Evolutionary conservation across 2,888 invertebrate species (phyloP).

Genomic region (Cetonia aurata): DNA sequence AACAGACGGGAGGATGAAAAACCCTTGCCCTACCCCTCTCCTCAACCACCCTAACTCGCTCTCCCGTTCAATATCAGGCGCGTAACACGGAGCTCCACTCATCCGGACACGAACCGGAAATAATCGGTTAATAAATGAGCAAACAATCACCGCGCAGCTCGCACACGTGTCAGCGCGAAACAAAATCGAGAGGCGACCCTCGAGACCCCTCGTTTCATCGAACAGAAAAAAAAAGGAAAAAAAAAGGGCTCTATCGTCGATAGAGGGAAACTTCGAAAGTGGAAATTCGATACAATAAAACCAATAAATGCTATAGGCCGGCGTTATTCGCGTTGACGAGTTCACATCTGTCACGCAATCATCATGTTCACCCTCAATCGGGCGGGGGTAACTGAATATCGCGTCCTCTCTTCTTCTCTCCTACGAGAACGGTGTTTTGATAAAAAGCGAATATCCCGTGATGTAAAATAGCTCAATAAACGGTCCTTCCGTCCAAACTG

Average conservation of each 20-base stretch:
- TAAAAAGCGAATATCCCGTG: slow-evolving; percentile 60
- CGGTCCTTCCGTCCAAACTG: slow-evolving; percentile 45
- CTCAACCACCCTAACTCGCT: too few species aligned
- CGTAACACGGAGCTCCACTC: background rate
- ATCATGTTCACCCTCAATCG: background rate
- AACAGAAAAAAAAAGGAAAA: slow-evolving; percentile 28
- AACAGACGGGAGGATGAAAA: too few species aligned
- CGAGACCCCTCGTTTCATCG: background rate
- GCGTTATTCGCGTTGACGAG: slow-evolving; percentile 42
- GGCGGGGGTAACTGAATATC: background rate
- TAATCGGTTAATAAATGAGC: slow-evolving; percentile 45
- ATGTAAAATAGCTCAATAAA: slow-evolving; percentile 62
- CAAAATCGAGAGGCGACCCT: slow-evolving; percentile 14
- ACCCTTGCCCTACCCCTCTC: too few species aligned
- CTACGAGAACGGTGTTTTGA: slow-evolving; percentile 35
- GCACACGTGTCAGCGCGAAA: slow-evolving; percentile 20
- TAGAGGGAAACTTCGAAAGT: slow-evolving; percentile 31
- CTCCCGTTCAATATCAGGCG: too few species aligned
- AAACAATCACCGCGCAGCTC: slow-evolving; percentile 37
- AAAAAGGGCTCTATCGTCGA: slow-evolving; percentile 37
- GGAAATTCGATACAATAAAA: slow-evolving; percentile 50
- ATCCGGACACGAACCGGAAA: slow-evolving; percentile 21
- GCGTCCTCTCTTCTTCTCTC: background rate
- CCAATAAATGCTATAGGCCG: slow-evolving; percentile 54
- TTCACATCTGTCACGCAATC: slow-evolving; percentile 55